Evolutionary conservation across 37 sponge, comb jelly and placozoan genomes (phyloP).

Genomic region (Eunapius fragilis): DNA sequence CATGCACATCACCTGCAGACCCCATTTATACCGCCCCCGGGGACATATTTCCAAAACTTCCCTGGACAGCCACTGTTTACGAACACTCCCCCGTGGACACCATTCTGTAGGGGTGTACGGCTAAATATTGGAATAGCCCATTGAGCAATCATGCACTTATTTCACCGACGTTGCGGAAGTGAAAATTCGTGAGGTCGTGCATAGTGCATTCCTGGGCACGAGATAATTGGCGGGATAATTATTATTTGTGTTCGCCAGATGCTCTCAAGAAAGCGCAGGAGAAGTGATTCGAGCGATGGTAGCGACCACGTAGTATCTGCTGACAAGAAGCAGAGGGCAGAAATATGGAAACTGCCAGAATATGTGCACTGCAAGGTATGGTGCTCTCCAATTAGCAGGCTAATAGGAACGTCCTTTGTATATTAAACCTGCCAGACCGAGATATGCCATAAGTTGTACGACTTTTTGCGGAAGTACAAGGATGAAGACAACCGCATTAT

Average conservation of each 20-base stretch:
- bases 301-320: neutral
- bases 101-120: too few species aligned
- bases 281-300: neutral
- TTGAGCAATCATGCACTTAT: too few species aligned
- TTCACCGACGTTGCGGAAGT: too few species aligned
- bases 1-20: too few species aligned
- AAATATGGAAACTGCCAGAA: neutral
- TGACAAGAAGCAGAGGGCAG: neutral
- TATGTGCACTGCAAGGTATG: neutral
- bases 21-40: too few species aligned
- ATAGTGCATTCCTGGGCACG: neutral
- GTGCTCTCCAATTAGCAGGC: neutral
- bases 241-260: neutral
- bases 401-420: neutral
- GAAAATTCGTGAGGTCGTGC: too few species aligned
- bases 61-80: too few species aligned
- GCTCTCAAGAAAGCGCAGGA: neutral
- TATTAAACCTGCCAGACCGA: conserved; percentile 14
- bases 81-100: too few species aligned
- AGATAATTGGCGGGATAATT: neutral
- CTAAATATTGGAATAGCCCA: too few species aligned
- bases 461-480: conserved; percentile 42
- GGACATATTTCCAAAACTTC: too few species aligned
- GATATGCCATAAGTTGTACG: conserved; percentile 39
- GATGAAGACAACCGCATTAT: conserved; percentile 29